These are phyloP conservation scores for Meloidogyne exigua DNA, from an alignment of 1,140 invertebrate species.

Conservation along the genomic window DNA sequence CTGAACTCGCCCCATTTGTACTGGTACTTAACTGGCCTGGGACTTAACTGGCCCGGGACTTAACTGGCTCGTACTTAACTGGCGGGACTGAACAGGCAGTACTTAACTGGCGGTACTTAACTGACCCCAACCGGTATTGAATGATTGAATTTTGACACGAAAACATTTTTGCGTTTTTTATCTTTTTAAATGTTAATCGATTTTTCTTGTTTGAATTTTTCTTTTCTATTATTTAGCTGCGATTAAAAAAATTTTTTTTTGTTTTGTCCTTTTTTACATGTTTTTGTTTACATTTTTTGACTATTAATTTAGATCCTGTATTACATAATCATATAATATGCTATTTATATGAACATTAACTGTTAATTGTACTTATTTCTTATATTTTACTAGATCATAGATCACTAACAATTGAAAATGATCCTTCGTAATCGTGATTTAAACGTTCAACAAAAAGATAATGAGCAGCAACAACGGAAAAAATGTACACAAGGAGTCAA, in stretches of 20 bases:
- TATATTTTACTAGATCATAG: not conserved
- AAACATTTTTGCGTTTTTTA: not conserved
- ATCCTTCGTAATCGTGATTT: conserved; percentile 31
- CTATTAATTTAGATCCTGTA: too few relatives aligned
- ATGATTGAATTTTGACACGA: not conserved
- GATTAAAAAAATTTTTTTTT: not conserved
- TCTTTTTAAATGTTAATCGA: not conserved
- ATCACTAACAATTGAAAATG: conserved; percentile 20
- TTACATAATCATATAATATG: too few relatives aligned
- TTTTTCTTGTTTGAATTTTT: not conserved
- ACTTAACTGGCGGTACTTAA: too few relatives aligned
- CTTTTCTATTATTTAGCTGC: not conserved
- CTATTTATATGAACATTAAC: too few relatives aligned
- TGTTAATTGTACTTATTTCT: too few relatives aligned
- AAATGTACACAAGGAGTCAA: not conserved
- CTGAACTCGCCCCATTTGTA: too few relatives aligned
- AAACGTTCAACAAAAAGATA: conserved; percentile 23
- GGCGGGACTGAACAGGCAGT: too few relatives aligned
- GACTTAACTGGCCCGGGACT: too few relatives aligned
- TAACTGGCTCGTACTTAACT: too few relatives aligned
- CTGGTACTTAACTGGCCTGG: too few relatives aligned
- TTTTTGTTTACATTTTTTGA: not conserved
- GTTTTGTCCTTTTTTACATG: not conserved
- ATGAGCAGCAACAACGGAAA: conserved; percentile 7
- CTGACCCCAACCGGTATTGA: too few relatives aligned